These are phyloP conservation scores for Drosophila mulleri DNA, from an alignment of 2,888 invertebrate species.

Conservation along the genomic window DNA sequence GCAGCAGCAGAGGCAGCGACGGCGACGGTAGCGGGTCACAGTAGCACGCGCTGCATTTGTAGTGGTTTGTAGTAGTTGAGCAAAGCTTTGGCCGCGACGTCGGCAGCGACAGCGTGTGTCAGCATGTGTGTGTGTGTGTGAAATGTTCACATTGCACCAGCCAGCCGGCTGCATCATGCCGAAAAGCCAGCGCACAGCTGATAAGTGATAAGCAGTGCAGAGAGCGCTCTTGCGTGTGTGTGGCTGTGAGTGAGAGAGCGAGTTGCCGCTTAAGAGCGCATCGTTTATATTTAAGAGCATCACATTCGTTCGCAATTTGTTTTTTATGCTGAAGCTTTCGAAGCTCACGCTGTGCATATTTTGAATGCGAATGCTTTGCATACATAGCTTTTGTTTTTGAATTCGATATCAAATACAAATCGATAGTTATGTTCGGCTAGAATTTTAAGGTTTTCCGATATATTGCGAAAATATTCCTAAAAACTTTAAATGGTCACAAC, in stretches of 20 bases:
- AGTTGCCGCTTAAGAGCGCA: slow-evolving; percentile 28
- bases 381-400: not conserved
- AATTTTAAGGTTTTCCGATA: not conserved
- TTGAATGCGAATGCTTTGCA: not conserved
- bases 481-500: not conserved
- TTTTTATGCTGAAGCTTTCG: slow-evolving; percentile 46
- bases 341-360: slow-evolving; percentile 44
- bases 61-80: slow-evolving; percentile 55
- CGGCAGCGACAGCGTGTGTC: slow-evolving; percentile 27
- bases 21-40: slow-evolving; percentile 43
- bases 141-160: slow-evolving; percentile 43
- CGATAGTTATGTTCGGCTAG: not conserved
- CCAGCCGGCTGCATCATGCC: slow-evolving; percentile 68
- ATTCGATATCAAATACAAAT: not conserved
- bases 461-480: not conserved
- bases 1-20: slow-evolving; percentile 9
- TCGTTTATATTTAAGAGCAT: slow-evolving; percentile 24
- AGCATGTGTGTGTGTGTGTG: slow-evolving; percentile 12
- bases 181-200: slow-evolving; percentile 69
- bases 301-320: not conserved
- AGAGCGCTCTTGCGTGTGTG: slow-evolving; percentile 1
- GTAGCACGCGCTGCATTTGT: slow-evolving; percentile 46
- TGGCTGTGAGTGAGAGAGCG: slow-evolving; percentile 5
- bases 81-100: slow-evolving; percentile 64
- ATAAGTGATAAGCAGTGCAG: slow-evolving; percentile 68